Conservation (phyloP, 2,113 vertebrate species). For the Amblyornis subalaris region DNA sequence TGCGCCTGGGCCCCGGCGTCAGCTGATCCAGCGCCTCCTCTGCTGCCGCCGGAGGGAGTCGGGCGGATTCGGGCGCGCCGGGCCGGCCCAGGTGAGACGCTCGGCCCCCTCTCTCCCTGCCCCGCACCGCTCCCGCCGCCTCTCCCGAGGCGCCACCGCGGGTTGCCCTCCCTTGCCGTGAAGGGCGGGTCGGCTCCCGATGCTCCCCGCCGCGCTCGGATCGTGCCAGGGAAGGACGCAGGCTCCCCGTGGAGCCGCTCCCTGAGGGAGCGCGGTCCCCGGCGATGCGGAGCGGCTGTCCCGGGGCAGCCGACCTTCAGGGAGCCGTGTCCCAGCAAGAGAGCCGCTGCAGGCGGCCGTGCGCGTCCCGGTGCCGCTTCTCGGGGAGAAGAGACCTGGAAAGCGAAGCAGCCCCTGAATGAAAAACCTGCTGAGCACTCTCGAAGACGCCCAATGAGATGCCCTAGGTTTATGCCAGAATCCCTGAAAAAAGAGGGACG, state of each 20-base stretch:
- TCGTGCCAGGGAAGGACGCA: not conserved
- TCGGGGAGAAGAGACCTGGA: not conserved
- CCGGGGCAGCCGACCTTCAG: not conserved
- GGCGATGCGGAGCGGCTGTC: not conserved
- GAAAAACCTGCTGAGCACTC: not conserved
- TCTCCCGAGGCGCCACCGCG: fast-evolving
- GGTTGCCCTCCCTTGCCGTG: not conserved
- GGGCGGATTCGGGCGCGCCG: not conserved
- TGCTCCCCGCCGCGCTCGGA: too few relatives aligned
- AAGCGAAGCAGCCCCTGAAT: not conserved
- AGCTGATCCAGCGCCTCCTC: not conserved
- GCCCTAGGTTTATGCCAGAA: fast-evolving
- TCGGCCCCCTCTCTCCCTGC: not conserved
- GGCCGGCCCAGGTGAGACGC: not conserved
- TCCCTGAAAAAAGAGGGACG: too few relatives aligned
- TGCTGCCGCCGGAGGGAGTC: not conserved
- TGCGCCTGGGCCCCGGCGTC: not conserved
- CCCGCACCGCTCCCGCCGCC: fast-evolving
- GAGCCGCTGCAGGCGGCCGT: not conserved
- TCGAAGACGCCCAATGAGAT: fast-evolving
- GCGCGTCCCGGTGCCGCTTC: not conserved
- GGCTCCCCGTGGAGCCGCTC: too few relatives aligned
- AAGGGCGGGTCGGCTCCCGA: too few relatives aligned
- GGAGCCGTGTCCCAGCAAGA: not conserved
- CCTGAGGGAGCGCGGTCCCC: not conserved